Evolutionary conservation across 2,888 invertebrate genomes (phyloP), one percentile per base, ranked within the genome.

Genomic region (Phyllotreta striolata): DNA sequence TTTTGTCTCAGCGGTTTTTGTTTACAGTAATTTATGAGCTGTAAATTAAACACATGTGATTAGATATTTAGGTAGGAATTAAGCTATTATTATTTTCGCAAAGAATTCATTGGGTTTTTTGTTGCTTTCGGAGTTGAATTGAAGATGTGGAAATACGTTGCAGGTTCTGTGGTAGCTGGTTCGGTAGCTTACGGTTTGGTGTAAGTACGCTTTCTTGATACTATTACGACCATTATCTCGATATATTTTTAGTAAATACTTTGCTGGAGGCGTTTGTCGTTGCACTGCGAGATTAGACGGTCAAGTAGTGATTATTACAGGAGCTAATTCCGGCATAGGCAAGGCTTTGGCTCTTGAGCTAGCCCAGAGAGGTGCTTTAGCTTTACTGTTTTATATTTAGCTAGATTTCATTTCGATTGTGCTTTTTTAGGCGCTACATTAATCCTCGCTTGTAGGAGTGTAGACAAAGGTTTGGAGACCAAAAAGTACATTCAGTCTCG

Each of bases 301-400:
- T 41, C 78, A 83, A 71, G 83, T 85, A 34, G 79, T 86, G n/a
- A 80, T 87, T 43, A 80, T 87, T 56, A 87, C 87, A 9, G 87
- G 87, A 37, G 85, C 83, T n/a, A 86, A 83, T 77, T 82, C 84
- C 62, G 88, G 87, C 3, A 84, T 88, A 70, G 87, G 87, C n/a
- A 83, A 83, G 75, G 84, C 84, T 56, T 79, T 85, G 44, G 84
- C 85, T 1, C 71, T 82, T 43, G 84, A 85, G 70, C 77, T 88
- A 59, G 85, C 85, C 4, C 76, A 79, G 68, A 78, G 82, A 79
- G 83, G 83, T 82, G 75, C 34, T 6, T 51, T 9, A 56, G 37
- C 39, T 24, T 54, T 13, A 13, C 24, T 24, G 34, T 14, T 51
- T 9, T 6, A 7, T 51, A 51, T 35, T 35, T 37, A 57, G 1